phyloP scores from a whole-genome alignment of 2,888 invertebrate species.

The Hirtodrosophila trivittata region DNA sequence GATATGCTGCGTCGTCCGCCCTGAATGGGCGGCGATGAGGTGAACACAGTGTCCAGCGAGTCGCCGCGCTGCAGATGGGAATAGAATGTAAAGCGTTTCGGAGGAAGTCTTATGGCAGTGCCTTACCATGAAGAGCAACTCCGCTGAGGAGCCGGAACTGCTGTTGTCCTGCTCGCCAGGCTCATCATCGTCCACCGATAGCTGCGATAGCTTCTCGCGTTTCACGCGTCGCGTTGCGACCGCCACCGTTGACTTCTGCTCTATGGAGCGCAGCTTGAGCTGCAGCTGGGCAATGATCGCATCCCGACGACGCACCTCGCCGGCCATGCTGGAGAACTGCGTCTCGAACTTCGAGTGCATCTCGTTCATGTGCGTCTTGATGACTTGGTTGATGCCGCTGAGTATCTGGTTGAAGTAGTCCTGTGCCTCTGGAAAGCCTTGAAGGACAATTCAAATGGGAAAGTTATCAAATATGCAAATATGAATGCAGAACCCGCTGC shows the following conservation, averaged over 20 bases:
- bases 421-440: conserved; percentile 89
- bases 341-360: conserved; percentile 89
- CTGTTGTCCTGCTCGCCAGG: conserved; percentile 71
- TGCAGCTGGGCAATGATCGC: conserved; percentile 92
- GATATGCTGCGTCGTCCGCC: conserved; percentile 73
- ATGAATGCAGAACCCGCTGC: neutral
- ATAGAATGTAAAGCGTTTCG: too few relatives aligned
- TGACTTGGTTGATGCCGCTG: conserved; percentile 91
- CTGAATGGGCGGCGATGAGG: conserved; percentile 85
- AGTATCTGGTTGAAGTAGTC: conserved; percentile 92
- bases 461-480: neutral
- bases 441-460: conserved; percentile 39
- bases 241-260: conserved; percentile 49
- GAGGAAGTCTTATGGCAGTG: too few relatives aligned
- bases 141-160: conserved; percentile 82
- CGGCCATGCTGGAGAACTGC: conserved; percentile 90
- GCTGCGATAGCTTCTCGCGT: conserved; percentile 61
- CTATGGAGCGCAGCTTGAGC: conserved; percentile 88
- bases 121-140: conserved; percentile 84
- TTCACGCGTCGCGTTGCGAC: conserved; percentile 46
- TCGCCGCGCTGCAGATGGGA: conserved; percentile 87
- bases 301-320: conserved; percentile 92
- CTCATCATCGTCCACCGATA: conserved; percentile 63
- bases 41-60: conserved; percentile 88
- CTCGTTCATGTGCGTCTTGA: conserved; percentile 89